Conservation (phyloP, 2,888 invertebrate species). For the Dicycla oo region DNA sequence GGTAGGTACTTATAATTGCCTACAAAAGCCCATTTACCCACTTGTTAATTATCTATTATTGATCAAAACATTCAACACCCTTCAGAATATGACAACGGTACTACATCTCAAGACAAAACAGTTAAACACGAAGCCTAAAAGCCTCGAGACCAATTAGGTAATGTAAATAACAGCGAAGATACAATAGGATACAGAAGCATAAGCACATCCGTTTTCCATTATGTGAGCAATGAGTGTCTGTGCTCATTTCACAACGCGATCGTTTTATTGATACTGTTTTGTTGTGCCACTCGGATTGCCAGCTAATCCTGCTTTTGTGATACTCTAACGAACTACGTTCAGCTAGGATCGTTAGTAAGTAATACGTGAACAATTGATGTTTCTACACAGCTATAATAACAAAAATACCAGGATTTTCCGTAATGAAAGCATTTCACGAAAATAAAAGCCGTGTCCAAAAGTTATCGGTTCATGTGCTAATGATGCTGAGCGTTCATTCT, state of each 20-base stretch:
- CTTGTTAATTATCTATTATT: not conserved
- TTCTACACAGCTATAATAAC: conserved; percentile 6
- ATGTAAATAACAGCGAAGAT: conserved; percentile 46
- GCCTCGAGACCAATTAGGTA: conserved; percentile 33
- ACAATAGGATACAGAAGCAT: conserved; percentile 30
- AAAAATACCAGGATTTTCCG: not conserved
- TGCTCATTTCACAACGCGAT: conserved; percentile 52
- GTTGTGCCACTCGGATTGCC: conserved; percentile 42
- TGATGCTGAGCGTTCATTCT: conserved; percentile 51
- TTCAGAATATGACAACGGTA: conserved; percentile 11
- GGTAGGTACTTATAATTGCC: not conserved
- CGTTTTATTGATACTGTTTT: conserved; percentile 52
- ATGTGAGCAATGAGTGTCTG: conserved; percentile 38
- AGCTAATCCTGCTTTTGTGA: conserved; percentile 54
- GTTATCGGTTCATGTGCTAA: conserved; percentile 42
- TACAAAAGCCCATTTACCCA: not conserved
- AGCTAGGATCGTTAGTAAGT: conserved; percentile 32
- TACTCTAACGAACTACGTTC: conserved; percentile 55
- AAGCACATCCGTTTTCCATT: conserved; percentile 39
- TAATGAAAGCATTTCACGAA: conserved; percentile 1
- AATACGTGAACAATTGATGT: conserved; percentile 42
- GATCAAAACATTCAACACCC: conserved; percentile 20
- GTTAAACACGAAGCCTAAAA: conserved; percentile 27
- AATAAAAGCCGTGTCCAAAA: conserved; percentile 36
- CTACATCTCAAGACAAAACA: conserved; percentile 18